These are phyloP conservation scores for Saxidomus purpurata DNA, from an alignment of 1,140 invertebrate species.

Conservation along the genomic window DNA sequence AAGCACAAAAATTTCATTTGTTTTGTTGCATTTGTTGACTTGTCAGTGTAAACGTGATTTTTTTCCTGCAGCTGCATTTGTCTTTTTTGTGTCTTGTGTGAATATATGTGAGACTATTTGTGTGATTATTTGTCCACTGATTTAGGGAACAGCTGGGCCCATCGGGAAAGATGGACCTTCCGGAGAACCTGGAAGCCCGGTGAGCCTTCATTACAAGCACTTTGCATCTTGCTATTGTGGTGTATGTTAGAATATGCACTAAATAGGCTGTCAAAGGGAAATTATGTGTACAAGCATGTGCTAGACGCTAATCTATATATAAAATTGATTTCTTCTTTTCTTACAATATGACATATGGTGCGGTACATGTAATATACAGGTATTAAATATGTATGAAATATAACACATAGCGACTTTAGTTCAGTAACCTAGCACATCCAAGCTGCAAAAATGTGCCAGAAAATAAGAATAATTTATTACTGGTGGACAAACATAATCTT, in stretches of 20 bases:
- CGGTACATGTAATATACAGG: no score
- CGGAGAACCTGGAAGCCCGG: conserved; percentile 71
- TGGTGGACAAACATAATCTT: no score
- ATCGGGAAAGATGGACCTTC: conserved; percentile 65
- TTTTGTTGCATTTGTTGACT: neutral
- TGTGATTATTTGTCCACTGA: conserved; percentile 22
- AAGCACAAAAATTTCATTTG: neutral
- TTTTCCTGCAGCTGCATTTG: neutral
- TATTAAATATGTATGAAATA: no score
- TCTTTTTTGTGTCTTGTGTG: neutral
- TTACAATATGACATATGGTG: no score
- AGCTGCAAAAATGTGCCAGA: no score
- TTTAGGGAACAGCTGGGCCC: conserved; percentile 72
- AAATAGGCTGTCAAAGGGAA: neutral
- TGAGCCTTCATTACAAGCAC: conserved; percentile 54
- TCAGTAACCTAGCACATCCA: no score
- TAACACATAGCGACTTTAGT: no score
- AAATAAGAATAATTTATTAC: no score
- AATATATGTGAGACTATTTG: neutral
- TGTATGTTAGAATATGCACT: neutral
- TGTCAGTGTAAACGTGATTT: neutral
- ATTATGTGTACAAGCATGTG: no score
- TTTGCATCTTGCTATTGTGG: neutral
- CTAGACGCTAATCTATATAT: no score
- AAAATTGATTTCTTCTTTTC: no score